Base-by-base conservation (phyloP, 92 coral and sea anemone genomes). In the Plumapathes pennacea region DNA sequence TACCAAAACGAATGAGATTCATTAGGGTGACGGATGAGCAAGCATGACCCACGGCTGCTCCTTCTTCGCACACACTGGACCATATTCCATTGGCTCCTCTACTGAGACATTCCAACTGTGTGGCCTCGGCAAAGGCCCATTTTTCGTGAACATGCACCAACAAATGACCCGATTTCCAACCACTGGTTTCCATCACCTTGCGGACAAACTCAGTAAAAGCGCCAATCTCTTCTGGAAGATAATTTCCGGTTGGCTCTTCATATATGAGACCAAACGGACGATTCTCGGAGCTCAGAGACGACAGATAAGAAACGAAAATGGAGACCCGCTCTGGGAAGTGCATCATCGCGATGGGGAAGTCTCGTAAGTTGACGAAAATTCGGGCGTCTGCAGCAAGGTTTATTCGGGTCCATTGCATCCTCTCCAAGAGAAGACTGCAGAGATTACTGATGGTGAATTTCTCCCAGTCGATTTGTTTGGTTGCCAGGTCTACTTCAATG, bases 211-310 rank as follows among this genome's bases (percentile, higher is more conserved):
- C 58, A 64, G 32, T 50, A n/a, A n/a, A 52, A 0, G 40, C 59
- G 2, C 40, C 59, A 6, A 52, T 17, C 17, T 50, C 57, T 14
- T 50, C 57, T 0, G 57, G 57, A 25, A 83, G 63, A 40, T 69
- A 54, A 63, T 76, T 69, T 7, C 87, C 87, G 23, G 61, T 34
- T 32, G 15, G 61, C 45, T 76, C 84, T 33, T 83, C 84, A 52
- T 38, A 83, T 13, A 83, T 25, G 2, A 82, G 38, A 14, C 83
- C 88, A 67, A 82, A 74, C 3, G 88, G 88, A 33, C 88, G 82
- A 13, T 82, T 57, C 0, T 60, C 19, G 3, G 33, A 40, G 9
- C 62, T 62, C 36, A 82, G 31, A 11, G 88, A 81, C 7, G 77
- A 58, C 20, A 81, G 47, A 56, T 56, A 81, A 27, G 45, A 30